Conservation (phyloP, 2,888 invertebrate genomes). For the Tachina lurida region DNA sequence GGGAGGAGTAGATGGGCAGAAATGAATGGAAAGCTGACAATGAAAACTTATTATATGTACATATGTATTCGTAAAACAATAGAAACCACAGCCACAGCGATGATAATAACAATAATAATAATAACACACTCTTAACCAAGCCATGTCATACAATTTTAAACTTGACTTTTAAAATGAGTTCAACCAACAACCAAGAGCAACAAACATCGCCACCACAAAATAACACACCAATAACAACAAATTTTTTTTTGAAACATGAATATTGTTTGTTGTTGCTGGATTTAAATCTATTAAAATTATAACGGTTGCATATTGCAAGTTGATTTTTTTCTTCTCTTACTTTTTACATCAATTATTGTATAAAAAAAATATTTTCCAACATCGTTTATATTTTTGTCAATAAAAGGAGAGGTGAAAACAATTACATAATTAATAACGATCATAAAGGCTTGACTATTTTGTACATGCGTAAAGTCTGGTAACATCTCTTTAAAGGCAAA, state of each 20-base stretch:
- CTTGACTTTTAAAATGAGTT: conserved; percentile 70
- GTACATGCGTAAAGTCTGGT: conserved; percentile 24
- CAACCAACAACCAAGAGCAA: conserved; percentile 9
- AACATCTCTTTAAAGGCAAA: conserved; percentile 6
- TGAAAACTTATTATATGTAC: conserved; percentile 53
- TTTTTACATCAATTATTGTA: not conserved
- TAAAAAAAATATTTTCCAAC: not conserved
- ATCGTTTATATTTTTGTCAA: not conserved
- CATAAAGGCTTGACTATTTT: conserved; percentile 37
- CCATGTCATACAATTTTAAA: conserved; percentile 68
- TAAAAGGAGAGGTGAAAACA: not conserved
- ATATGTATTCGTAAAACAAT: conserved; percentile 6
- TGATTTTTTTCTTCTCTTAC: not conserved
- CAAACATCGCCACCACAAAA: not conserved
- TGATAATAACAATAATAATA: conserved; percentile 18
- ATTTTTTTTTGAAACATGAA: not conserved
- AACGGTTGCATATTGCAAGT: conserved; percentile 27
- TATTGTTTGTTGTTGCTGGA: not conserved
- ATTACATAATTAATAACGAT: conserved; percentile 47
- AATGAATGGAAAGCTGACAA: conserved; percentile 55
- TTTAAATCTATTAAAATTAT: conserved; percentile 38
- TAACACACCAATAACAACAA: not conserved
- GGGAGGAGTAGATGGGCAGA: conserved; percentile 37
- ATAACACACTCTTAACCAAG: conserved; percentile 26
- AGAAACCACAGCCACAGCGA: conserved; percentile 26